Evolutionary conservation across 1,140 invertebrate genomes (phyloP).

Genomic region (Calosoma granatense): DNA sequence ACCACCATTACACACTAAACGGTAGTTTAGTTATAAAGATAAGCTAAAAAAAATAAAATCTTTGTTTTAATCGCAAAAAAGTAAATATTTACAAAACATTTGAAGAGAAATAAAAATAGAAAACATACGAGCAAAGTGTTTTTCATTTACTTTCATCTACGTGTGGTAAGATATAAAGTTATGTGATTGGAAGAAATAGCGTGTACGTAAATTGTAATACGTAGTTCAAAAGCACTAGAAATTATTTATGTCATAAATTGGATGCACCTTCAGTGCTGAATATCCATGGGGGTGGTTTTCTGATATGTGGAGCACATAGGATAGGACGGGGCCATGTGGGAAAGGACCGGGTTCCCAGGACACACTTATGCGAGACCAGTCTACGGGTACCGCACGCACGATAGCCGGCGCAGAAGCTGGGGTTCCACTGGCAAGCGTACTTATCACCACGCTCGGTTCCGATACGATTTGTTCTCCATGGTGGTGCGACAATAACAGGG

Average conservation of each 20-base stretch:
- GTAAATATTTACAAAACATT: too few relatives aligned
- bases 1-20: too few relatives aligned
- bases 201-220: slow-evolving; percentile 1
- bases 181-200: too few relatives aligned
- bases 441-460: slow-evolving; percentile 67
- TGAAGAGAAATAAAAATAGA: too few relatives aligned
- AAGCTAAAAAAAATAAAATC: too few relatives aligned
- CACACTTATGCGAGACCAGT: slow-evolving; percentile 72
- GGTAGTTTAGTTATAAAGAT: too few relatives aligned
- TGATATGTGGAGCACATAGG: slow-evolving; percentile 64
- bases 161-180: too few relatives aligned
- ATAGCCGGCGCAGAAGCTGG: slow-evolving; percentile 62
- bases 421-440: slow-evolving; percentile 59
- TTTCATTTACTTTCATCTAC: too few relatives aligned
- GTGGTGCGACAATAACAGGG: slow-evolving; percentile 52
- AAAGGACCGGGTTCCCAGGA: slow-evolving; percentile 80
- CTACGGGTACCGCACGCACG: slow-evolving; percentile 66
- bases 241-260: neutral
- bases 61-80: too few relatives aligned
- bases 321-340: slow-evolving; percentile 76
- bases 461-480: slow-evolving; percentile 65
- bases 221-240: slow-evolving; percentile 7
- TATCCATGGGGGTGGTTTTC: slow-evolving; percentile 46
- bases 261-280: slow-evolving; percentile 50
- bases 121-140: too few relatives aligned